A percentile compares a stretch with the other conserved stretches of the same genome.
Evolutionary conservation across 2,797 vertebrate genomes (phyloP).

Genomic region (Pangasius krempfi): DNA sequence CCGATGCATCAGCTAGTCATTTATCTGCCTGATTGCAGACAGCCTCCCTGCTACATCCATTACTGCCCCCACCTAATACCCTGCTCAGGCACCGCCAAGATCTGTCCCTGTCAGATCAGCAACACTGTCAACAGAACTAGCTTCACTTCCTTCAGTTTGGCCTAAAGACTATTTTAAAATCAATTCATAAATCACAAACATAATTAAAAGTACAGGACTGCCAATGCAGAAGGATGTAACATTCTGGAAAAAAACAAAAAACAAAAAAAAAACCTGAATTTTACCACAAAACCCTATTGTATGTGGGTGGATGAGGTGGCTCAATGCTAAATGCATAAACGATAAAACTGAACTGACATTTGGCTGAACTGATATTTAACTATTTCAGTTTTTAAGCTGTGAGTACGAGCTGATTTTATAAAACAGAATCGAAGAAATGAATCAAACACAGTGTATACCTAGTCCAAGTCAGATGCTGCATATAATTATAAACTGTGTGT

Average conservation of each 20-base stretch:
- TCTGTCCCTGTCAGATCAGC: slow-evolving; percentile 40
- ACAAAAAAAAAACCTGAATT: not conserved
- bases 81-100: slow-evolving; percentile 58
- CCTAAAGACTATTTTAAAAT: not conserved
- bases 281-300: not conserved
- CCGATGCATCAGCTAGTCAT: slow-evolving; percentile 62
- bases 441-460: not conserved
- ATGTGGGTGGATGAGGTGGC: not conserved
- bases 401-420: not conserved
- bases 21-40: slow-evolving; percentile 66
- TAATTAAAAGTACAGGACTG: not conserved
- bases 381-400: not conserved
- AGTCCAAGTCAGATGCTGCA: not conserved
- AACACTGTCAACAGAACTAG: not conserved
- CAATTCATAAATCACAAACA: slow-evolving; percentile 2
- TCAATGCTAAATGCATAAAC: not conserved
- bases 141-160: not conserved
- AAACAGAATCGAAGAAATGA: not conserved
- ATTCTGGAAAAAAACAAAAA: not conserved
- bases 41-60: slow-evolving; percentile 62
- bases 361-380: not conserved
- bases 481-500: not conserved
- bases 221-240: not conserved
- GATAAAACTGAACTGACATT: not conserved
- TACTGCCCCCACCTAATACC: slow-evolving; percentile 65